Percentiles rank a stretch among this genome's conserved stretches.
phyloP scores from a whole-genome alignment of 2,797 vertebrate species.

The Erpetoichthys calabaricus region DNA sequence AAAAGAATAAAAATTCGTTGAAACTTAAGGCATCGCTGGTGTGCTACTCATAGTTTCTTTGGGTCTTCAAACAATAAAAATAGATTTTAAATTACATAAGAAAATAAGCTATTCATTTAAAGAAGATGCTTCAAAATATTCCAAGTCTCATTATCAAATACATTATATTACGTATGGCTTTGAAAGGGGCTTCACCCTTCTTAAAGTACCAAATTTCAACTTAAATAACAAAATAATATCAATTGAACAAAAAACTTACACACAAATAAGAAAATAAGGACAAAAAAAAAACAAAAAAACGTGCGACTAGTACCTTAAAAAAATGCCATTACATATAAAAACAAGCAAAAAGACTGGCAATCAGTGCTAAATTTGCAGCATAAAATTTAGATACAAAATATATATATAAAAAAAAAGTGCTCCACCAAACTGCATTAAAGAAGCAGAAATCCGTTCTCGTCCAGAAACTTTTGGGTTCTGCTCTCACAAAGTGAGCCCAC shows the following conservation, averaged over 20 bases:
- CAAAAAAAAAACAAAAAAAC: conserved; percentile 30
- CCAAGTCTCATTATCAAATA: conserved; percentile 61
- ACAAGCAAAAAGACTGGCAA: conserved; percentile 30
- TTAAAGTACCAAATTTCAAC: conserved; percentile 45
- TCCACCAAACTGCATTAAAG: conserved; percentile 44
- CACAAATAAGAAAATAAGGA: conserved; percentile 32
- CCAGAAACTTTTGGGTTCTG: too few species aligned
- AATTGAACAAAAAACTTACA: conserved; percentile 18
- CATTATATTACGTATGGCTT: conserved; percentile 70
- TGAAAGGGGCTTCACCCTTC: conserved; percentile 51
- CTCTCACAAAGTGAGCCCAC: too few species aligned
- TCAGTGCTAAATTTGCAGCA: conserved; percentile 57
- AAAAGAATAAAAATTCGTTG: too few species aligned
- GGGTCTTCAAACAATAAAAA: not conserved
- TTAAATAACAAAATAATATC: conserved; percentile 51
- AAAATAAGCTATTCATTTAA: conserved; percentile 48
- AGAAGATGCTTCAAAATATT: conserved; percentile 57
- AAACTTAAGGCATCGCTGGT: too few species aligned
- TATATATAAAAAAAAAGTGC: conserved; percentile 30
- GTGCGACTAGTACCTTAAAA: conserved; percentile 35
- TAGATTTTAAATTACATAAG: conserved; percentile 53
- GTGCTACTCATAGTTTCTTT: not conserved
- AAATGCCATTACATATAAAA: conserved; percentile 35
- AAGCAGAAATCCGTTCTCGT: conserved; percentile 21
- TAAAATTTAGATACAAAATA: conserved; percentile 48